phyloP scores from a whole-genome alignment of 1,140 invertebrate genomes.

The Sycophaga agraensis region DNA sequence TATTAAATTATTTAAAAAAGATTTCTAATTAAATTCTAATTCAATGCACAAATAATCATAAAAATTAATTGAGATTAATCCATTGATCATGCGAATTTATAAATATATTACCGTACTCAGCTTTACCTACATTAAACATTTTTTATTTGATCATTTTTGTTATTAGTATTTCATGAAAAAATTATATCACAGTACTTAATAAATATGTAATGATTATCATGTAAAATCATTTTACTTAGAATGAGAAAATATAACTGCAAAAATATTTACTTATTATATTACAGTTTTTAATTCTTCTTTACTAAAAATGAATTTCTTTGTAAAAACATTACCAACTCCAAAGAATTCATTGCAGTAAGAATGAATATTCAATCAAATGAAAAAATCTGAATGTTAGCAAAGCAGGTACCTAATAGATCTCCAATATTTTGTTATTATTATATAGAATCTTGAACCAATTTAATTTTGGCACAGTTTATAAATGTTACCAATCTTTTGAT shows the following conservation, averaged over 20 bases:
- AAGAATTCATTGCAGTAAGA: neutral
- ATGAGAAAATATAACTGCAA: slow-evolving; percentile 7
- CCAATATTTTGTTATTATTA: slow-evolving; percentile 5
- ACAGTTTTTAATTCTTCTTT: slow-evolving; percentile 4
- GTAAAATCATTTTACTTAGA: slow-evolving; percentile 1
- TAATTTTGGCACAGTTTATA: slow-evolving; percentile 4
- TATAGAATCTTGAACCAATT: neutral
- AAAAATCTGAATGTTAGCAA: slow-evolving; percentile 4
- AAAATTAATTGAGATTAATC: slow-evolving; percentile 41
- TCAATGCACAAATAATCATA: slow-evolving; percentile 35
- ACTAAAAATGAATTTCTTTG: too few relatives aligned
- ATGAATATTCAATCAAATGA: neutral
- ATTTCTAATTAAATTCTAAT: slow-evolving; percentile 32
- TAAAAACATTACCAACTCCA: neutral
- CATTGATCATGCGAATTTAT: slow-evolving; percentile 4
- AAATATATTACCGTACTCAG: slow-evolving; percentile 25
- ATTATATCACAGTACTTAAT: neutral
- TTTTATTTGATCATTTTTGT: neutral
- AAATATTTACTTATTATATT: neutral
- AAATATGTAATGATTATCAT: neutral
- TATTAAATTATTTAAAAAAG: too few relatives aligned
- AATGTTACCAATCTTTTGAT: slow-evolving; percentile 5
- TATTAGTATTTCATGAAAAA: neutral
- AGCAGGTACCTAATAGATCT: neutral
- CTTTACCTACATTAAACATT: slow-evolving; percentile 7